phyloP scores from a whole-genome alignment of 2,888 invertebrate species.

The Clitarchus hookeri region DNA sequence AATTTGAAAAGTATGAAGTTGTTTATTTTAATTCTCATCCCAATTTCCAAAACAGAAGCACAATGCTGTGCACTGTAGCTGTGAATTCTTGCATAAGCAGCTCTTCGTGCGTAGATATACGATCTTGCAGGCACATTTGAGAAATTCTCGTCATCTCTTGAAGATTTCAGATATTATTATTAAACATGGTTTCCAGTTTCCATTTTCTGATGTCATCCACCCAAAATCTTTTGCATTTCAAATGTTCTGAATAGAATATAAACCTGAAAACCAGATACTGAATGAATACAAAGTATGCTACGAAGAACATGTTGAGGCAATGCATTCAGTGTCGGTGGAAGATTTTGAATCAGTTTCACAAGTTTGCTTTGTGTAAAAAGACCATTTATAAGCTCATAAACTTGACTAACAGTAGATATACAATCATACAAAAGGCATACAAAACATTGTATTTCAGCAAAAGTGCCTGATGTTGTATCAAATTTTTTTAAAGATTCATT shows the following conservation, averaged over 20 bases:
- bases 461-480: not conserved
- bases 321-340: not conserved
- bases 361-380: not conserved
- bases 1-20: not conserved
- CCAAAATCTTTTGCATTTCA: not conserved
- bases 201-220: not conserved
- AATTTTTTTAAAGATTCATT: not conserved
- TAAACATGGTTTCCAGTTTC: not conserved
- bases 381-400: not conserved
- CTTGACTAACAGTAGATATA: not conserved
- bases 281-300: not conserved
- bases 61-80: slow-evolving; percentile 4
- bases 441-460: not conserved
- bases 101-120: not conserved
- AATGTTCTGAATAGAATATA: not conserved
- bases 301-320: not conserved
- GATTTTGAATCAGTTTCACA: not conserved
- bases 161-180: not conserved
- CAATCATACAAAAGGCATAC: not conserved
- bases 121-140: not conserved
- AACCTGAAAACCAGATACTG: not conserved
- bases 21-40: not conserved
- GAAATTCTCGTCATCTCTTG: not conserved
- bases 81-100: not conserved
- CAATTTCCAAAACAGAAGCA: slow-evolving; percentile 1